Evolutionary conservation across 1,140 invertebrate genomes (phyloP).

Genomic region (Procambarus clarkii): DNA sequence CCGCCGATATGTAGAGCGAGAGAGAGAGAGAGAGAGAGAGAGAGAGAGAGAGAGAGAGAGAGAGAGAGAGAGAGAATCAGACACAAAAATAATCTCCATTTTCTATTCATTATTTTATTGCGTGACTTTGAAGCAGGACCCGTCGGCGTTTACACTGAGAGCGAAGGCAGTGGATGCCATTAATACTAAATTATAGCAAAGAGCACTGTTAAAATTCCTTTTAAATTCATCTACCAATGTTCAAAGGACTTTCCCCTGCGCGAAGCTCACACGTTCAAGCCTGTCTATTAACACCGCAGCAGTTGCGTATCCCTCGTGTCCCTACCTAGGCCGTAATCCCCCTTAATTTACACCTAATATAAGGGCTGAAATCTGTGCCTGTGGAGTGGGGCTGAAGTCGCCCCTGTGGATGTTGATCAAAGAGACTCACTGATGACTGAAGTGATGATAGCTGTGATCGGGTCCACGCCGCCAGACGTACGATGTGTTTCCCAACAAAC

Average conservation of each 20-base stretch:
- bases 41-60: too few species aligned
- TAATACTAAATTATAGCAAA: constrained; percentile 25
- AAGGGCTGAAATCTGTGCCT: constrained; percentile 6
- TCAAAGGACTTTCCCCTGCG: constrained; percentile 24
- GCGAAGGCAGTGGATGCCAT: constrained; percentile 25
- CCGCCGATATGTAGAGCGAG: too few species aligned
- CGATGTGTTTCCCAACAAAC: not conserved
- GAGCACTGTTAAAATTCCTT: constrained; percentile 41
- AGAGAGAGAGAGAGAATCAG: too few species aligned
- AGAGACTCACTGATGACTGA: constrained; percentile 45
- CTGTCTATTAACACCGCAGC: constrained; percentile 16
- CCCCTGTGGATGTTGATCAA: constrained; percentile 33
- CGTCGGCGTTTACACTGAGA: too few species aligned
- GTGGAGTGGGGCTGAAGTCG: constrained; percentile 4
- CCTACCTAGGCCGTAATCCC: not conserved
- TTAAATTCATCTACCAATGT: constrained; percentile 42
- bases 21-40: too few species aligned
- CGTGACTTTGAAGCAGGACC: too few species aligned
- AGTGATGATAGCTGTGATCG: constrained; percentile 44
- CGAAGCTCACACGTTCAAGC: constrained; percentile 28
- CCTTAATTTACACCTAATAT: constrained; percentile 13
- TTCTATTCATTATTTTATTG: too few species aligned
- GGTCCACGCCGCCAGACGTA: constrained; percentile 13
- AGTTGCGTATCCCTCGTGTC: not conserved
- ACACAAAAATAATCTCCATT: too few species aligned